phyloP scores from a whole-genome alignment of 2,888 invertebrate genomes.

The Brachyptera risi region DNA sequence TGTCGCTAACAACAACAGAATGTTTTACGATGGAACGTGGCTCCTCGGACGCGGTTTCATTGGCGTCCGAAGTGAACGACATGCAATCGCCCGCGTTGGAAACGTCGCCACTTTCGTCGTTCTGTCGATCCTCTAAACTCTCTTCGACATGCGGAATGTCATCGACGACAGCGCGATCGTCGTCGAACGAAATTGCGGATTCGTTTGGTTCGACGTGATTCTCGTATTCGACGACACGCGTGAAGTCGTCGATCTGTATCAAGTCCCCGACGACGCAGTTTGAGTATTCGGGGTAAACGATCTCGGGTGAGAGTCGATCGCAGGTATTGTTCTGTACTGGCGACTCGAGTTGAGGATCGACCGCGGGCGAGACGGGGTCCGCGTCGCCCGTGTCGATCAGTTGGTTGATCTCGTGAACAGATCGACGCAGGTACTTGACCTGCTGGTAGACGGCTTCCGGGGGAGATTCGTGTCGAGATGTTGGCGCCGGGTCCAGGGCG shows the following conservation, averaged over 20 bases:
- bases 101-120: too few species aligned
- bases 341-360: too few species aligned
- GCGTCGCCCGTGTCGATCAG: slow-evolving; percentile 43
- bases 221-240: background rate
- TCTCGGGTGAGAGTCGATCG: background rate
- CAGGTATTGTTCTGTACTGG: too few species aligned
- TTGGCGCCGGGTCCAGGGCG: background rate
- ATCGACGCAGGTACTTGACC: slow-evolving; percentile 69
- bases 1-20: too few species aligned
- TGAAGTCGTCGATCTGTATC: background rate
- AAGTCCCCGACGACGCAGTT: background rate
- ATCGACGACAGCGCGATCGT: too few species aligned
- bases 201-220: background rate
- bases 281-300: background rate
- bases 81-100: background rate
- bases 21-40: too few species aligned
- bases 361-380: background rate
- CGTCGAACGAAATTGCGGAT: background rate
- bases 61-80: background rate
- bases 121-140: too few species aligned
- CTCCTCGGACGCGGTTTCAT: background rate
- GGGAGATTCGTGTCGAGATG: background rate
- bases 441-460: slow-evolving; percentile 62
- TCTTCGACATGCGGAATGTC: background rate
- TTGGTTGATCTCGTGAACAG: slow-evolving; percentile 70